A percentile compares a stretch with the other conserved stretches of the same genome.
Evolutionary conservation across 2,797 vertebrate genomes (phyloP).

Genomic region (Chrysocyon brachyurus): DNA sequence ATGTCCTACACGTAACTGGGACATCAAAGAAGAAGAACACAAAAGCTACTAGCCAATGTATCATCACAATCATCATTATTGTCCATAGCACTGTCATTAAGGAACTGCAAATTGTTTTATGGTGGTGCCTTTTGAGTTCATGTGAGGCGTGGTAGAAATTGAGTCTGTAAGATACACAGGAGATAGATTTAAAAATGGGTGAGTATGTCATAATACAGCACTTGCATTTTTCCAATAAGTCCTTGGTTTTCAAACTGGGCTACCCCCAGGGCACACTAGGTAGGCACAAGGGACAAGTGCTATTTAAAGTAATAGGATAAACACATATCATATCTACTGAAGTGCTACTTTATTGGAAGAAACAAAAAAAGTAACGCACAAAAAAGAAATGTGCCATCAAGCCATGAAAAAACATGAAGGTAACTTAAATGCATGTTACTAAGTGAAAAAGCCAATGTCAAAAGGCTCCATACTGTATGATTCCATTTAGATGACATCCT

Average conservation of each 20-base stretch:
- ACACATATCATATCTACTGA: not conserved
- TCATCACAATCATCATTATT: not conserved
- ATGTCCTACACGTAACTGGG: not conserved
- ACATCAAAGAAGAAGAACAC: not conserved
- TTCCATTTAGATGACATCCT: not conserved
- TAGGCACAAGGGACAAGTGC: not conserved
- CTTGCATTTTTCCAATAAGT: not conserved
- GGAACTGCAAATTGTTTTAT: not conserved
- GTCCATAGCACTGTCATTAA: not conserved
- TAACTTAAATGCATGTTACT: not conserved
- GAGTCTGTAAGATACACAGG: not conserved
- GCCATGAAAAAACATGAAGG: not conserved
- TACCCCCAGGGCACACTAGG: not conserved
- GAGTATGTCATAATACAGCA: not conserved
- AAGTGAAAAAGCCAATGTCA: not conserved
- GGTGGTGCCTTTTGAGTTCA: not conserved
- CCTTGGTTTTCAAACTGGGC: slow-evolving; percentile 8
- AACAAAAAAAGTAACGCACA: not conserved
- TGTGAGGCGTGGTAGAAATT: not conserved
- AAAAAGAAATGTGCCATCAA: not conserved
- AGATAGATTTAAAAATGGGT: not conserved
- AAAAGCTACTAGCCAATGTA: not conserved
- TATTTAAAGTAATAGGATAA: not conserved
- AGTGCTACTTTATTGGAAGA: not conserved
- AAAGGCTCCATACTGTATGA: not conserved